These are phyloP conservation scores for Leucania comma DNA, from an alignment of 2,888 invertebrate species.

Conservation along the genomic window DNA sequence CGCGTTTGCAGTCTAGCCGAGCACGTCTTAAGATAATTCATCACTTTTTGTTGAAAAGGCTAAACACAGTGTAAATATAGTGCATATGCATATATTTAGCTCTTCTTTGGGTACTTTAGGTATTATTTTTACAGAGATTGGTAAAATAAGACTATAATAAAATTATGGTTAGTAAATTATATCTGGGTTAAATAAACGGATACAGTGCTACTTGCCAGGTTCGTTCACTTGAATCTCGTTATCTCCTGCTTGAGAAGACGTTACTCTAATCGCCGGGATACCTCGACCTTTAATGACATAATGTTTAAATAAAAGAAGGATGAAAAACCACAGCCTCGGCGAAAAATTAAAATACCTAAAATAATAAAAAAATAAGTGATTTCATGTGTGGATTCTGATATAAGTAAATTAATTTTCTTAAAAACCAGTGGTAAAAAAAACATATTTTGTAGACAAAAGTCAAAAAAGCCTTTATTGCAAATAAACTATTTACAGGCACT, in stretches of 20 bases:
- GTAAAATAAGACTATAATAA: no score
- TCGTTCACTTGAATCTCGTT: background rate
- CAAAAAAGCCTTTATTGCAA: no score
- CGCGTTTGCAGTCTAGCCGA: no score
- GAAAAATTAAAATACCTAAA: constrained; percentile 5
- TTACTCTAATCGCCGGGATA: background rate
- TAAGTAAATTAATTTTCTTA: background rate
- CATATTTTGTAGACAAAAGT: no score
- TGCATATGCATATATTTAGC: no score
- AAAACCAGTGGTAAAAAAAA: background rate
- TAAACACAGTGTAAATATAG: no score
- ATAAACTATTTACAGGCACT: no score
- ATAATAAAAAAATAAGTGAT: background rate
- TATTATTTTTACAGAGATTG: no score
- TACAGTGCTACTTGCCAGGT: constrained; percentile 21
- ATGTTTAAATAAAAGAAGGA: constrained; percentile 8
- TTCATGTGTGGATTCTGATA: background rate
- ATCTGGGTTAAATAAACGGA: background rate
- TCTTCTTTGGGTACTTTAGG: no score
- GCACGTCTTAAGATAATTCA: no score
- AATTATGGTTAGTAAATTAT: background rate
- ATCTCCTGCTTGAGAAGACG: background rate
- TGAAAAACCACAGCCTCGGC: background rate
- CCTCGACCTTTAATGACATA: constrained; percentile 22
- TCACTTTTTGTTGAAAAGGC: no score